Percentiles rank a stretch among this genome's conserved stretches.
Evolutionary conservation across 2,888 invertebrate species (phyloP).

Genomic region (Nomada fabriciana): DNA sequence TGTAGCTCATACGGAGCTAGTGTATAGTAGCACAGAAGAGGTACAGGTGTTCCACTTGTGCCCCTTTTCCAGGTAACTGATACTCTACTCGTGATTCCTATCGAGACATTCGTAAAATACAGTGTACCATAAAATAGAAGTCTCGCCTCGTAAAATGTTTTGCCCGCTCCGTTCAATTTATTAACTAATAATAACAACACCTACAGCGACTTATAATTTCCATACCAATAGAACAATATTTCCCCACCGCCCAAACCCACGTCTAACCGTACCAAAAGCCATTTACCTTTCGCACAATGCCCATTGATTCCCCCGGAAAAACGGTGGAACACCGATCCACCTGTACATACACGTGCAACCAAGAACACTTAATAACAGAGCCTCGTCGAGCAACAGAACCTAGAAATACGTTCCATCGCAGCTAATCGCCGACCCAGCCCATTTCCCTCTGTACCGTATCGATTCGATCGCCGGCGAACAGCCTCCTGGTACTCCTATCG

Average conservation of each 20-base stretch:
- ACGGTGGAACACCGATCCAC: too few relatives aligned
- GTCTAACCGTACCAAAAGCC: too few relatives aligned
- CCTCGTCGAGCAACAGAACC: background rate
- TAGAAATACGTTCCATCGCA: background rate
- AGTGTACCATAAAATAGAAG: background rate
- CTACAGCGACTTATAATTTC: too few relatives aligned
- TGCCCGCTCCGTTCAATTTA: too few relatives aligned
- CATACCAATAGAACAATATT: too few relatives aligned
- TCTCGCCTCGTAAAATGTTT: too few relatives aligned
- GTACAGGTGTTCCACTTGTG: slow-evolving; percentile 17
- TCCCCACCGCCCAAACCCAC: too few relatives aligned
- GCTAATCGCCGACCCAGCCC: background rate
- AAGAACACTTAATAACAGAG: too few relatives aligned
- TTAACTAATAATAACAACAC: too few relatives aligned
- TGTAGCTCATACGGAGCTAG: slow-evolving; percentile 1
- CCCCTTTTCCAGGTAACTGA: slow-evolving; percentile 10
- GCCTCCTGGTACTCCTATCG: background rate
- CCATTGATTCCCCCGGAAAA: too few relatives aligned
- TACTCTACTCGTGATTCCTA: slow-evolving; percentile 2
- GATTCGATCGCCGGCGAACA: background rate
- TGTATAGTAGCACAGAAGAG: slow-evolving; percentile 1
- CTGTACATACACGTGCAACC: background rate
- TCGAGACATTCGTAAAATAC: background rate
- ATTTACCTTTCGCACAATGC: too few relatives aligned
- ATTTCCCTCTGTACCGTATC: slow-evolving; percentile 1